phyloP scores from a whole-genome alignment of 2,797 vertebrate genomes.

The Esox lucius region DNA sequence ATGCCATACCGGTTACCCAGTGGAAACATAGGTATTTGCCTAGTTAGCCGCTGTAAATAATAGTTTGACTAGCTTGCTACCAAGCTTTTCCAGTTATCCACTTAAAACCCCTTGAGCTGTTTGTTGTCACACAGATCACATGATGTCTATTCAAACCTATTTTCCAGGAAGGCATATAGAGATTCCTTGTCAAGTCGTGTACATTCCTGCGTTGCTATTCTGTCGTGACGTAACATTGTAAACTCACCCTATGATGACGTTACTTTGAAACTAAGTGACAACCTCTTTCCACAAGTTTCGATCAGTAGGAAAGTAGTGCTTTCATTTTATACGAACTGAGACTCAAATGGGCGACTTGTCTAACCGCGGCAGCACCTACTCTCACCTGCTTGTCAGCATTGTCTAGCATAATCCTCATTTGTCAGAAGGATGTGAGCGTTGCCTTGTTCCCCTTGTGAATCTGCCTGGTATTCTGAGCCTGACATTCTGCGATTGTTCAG shows the following conservation, averaged over 20 bases:
- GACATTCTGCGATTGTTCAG: neutral
- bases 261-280: neutral
- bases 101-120: neutral
- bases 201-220: conserved; percentile 8
- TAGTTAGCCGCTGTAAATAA: neutral
- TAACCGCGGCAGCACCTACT: neutral
- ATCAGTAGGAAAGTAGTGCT: conserved; percentile 16
- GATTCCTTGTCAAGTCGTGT: conserved; percentile 14
- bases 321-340: neutral
- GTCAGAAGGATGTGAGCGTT: neutral
- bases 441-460: neutral
- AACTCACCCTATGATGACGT: neutral
- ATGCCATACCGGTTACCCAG: neutral
- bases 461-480: neutral
- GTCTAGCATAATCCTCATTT: neutral
- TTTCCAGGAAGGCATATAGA: conserved; percentile 6
- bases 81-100: neutral
- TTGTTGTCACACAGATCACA: conserved; percentile 41
- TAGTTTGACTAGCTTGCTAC: neutral
- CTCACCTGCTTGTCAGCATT: neutral
- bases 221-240: conserved; percentile 27
- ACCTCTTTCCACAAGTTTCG: conserved; percentile 22
- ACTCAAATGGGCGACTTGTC: neutral
- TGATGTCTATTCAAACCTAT: conserved; percentile 40
- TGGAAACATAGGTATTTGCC: neutral